Conservation (phyloP, 2,888 invertebrate genomes). For the Hypercompe scribonia region DNA sequence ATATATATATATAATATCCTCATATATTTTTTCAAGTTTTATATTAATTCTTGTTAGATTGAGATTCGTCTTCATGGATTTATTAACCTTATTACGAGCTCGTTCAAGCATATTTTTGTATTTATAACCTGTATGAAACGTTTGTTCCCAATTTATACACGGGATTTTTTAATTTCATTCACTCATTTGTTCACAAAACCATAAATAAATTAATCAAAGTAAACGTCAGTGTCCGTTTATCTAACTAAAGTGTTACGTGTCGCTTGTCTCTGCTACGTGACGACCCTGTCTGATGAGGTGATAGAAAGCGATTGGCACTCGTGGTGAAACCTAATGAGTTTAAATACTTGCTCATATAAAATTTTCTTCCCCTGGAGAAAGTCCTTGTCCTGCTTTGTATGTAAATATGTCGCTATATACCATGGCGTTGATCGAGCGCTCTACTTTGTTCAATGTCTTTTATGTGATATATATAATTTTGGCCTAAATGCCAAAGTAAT, state of each 20-base stretch:
- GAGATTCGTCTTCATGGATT: too few relatives aligned
- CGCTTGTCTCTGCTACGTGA: conserved; percentile 43
- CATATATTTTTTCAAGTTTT: too few relatives aligned
- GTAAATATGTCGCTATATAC: conserved; percentile 23
- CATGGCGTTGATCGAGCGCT: neutral
- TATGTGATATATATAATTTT: neutral
- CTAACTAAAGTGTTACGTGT: conserved; percentile 32
- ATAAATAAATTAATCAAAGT: neutral
- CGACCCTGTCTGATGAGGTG: conserved; percentile 37
- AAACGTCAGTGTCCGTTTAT: conserved; percentile 19
- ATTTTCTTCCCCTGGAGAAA: conserved; percentile 49
- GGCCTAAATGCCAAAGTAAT: neutral
- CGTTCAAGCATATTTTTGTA: too few relatives aligned
- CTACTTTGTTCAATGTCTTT: neutral
- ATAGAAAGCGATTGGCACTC: conserved; percentile 54
- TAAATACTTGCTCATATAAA: conserved; percentile 36
- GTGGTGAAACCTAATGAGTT: conserved; percentile 49
- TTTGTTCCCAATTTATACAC: neutral
- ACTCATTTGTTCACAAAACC: neutral
- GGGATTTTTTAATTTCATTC: neutral
- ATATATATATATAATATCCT: too few relatives aligned
- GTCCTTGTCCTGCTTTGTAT: conserved; percentile 38
- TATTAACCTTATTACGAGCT: too few relatives aligned
- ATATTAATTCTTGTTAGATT: too few relatives aligned
- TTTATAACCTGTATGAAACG: too few relatives aligned